A percentile compares a stretch with the other conserved stretches of the same genome.
Evolutionary conservation across 2,797 vertebrate genomes (phyloP).

Genomic region (Rhinella marina): DNA sequence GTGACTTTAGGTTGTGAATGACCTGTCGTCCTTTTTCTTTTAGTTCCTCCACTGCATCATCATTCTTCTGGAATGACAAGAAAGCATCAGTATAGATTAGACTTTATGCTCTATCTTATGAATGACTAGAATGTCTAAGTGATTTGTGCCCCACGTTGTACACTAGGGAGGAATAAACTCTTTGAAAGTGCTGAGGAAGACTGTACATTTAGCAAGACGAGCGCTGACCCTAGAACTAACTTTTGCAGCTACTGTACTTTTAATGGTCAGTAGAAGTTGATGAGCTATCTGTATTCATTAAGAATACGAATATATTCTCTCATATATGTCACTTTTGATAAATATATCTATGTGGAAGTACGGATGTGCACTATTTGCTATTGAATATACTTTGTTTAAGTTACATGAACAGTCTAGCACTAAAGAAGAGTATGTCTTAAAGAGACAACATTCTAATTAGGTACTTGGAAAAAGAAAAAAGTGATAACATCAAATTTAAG

Average conservation of each 20-base stretch:
- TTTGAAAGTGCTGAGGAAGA: slow-evolving; percentile 23
- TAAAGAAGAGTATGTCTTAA: background rate
- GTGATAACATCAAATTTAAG: too few species aligned
- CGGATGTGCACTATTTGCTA: background rate
- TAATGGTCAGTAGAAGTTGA: slow-evolving; percentile 4
- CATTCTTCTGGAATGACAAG: slow-evolving; percentile 68
- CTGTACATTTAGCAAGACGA: background rate
- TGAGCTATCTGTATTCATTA: background rate
- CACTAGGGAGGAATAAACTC: slow-evolving; percentile 34
- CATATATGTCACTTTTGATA: background rate
- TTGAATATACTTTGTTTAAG: background rate
- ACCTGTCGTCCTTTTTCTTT: slow-evolving; percentile 73
- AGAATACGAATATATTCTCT: background rate
- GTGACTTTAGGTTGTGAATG: slow-evolving; percentile 75
- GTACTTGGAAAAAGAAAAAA: background rate
- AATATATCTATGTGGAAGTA: background rate
- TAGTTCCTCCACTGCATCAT: slow-evolving; percentile 73
- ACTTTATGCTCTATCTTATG: slow-evolving; percentile 23
- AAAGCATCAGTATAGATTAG: slow-evolving; percentile 11
- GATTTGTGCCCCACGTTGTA: slow-evolving; percentile 4
- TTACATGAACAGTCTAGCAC: background rate
- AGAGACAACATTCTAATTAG: background rate
- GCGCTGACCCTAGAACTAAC: background rate
- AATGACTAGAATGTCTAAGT: slow-evolving; percentile 15
- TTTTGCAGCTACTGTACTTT: background rate